A percentile compares a stretch with the other conserved stretches of the same genome.
Conservation (phyloP, 2,113 vertebrate genomes). For the Junco hyemalis region DNA sequence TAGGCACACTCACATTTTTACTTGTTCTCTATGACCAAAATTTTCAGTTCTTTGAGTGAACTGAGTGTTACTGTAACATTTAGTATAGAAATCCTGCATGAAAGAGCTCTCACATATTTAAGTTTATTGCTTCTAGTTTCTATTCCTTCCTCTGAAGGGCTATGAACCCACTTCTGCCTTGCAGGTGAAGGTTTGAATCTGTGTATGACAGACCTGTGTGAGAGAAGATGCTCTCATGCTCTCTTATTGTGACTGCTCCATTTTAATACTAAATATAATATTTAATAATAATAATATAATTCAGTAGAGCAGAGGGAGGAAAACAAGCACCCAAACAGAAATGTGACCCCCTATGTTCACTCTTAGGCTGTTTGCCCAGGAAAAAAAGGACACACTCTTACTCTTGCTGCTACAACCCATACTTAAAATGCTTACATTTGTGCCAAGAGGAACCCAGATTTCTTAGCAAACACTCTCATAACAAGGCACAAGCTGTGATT, state of each 20-base stretch:
- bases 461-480: background rate
- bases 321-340: background rate
- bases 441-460: background rate
- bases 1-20: background rate
- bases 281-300: no score
- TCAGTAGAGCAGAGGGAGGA: background rate
- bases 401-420: background rate
- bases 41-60: background rate
- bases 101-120: background rate
- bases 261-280: background rate
- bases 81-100: background rate
- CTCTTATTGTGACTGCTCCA: background rate
- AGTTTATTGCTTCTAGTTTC: background rate
- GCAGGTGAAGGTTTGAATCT: background rate
- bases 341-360: fast-evolving
- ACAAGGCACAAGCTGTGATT: background rate
- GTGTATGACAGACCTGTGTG: background rate
- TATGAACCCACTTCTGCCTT: background rate
- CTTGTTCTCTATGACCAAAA: slow-evolving; percentile 7
- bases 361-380: background rate
- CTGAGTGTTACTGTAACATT: background rate
- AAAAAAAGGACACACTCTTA: fast-evolving
- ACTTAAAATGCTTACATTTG: background rate
- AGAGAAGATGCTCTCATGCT: background rate
- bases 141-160: background rate